Conservation (phyloP, 1,140 invertebrate species). For the Sipha flava region DNA sequence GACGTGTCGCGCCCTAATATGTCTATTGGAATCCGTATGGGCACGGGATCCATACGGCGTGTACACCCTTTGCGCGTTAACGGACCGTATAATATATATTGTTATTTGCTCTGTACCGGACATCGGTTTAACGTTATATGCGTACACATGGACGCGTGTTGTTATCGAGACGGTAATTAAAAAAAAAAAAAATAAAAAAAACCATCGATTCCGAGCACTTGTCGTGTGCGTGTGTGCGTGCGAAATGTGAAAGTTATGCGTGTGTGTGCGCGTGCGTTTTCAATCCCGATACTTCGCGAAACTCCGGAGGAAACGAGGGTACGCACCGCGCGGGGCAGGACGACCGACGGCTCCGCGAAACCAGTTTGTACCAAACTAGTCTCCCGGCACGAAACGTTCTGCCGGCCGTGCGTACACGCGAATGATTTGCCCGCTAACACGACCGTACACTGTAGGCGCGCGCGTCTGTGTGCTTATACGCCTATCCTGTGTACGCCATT, state of each 20-base stretch:
- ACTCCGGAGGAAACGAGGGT: neutral
- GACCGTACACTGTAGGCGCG: too few relatives aligned
- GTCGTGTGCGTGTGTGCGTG: neutral
- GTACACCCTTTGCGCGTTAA: too few relatives aligned
- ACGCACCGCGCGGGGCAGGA: neutral
- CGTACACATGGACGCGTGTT: neutral
- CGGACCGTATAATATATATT: neutral
- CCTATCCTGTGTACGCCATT: neutral
- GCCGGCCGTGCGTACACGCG: neutral
- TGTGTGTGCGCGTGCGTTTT: neutral
- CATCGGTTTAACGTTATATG: neutral
- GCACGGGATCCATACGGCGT: too few relatives aligned
- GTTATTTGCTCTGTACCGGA: neutral
- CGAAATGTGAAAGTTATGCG: neutral
- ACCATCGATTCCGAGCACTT: neutral
- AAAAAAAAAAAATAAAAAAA: neutral
- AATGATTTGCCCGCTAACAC: too few relatives aligned
- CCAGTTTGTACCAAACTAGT: conserved; percentile 4
- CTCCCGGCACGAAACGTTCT: neutral
- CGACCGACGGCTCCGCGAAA: neutral
- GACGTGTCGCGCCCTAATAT: neutral
- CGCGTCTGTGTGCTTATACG: neutral
- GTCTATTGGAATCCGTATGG: too few relatives aligned
- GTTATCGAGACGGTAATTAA: neutral
- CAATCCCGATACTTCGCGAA: neutral